Conservation (phyloP, 92 coral and sea anemone genomes). For the Micromussa lordhowensis region DNA sequence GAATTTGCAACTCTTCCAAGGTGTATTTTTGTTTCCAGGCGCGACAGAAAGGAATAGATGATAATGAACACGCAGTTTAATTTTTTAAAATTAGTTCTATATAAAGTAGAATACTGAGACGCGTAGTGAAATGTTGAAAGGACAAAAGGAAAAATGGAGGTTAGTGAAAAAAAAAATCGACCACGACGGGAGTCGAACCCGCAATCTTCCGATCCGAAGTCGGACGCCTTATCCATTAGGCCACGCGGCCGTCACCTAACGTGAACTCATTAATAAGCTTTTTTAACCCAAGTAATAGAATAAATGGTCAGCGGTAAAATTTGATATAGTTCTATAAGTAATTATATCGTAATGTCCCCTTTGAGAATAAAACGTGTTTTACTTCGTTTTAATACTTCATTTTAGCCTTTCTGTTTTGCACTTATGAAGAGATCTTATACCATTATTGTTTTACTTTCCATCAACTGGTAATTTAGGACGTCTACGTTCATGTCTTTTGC, state of each 20-base stretch:
- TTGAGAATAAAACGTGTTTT: background rate
- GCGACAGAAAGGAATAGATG: no score
- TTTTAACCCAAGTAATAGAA: background rate
- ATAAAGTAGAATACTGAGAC: background rate
- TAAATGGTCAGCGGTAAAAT: background rate
- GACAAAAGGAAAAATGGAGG: background rate
- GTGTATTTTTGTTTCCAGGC: no score
- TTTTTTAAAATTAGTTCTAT: background rate
- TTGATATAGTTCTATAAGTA: background rate
- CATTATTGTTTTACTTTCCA: background rate
- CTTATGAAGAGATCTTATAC: background rate
- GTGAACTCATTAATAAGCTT: no score
- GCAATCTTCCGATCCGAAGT: conserved; percentile 98
- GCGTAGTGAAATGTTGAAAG: background rate
- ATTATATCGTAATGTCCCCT: background rate
- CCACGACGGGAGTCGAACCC: conserved; percentile 99
- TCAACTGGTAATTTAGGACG: background rate
- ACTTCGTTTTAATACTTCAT: background rate
- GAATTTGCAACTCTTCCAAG: no score
- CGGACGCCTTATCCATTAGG: conserved; percentile 99
- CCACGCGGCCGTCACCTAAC: conserved; percentile 87
- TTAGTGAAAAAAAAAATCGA: conserved; percentile 38
- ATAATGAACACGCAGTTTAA: no score
- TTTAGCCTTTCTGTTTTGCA: background rate
- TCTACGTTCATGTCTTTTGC: background rate